Conservation (phyloP, 2,797 vertebrate genomes). For the Syndactyla subalaris region DNA sequence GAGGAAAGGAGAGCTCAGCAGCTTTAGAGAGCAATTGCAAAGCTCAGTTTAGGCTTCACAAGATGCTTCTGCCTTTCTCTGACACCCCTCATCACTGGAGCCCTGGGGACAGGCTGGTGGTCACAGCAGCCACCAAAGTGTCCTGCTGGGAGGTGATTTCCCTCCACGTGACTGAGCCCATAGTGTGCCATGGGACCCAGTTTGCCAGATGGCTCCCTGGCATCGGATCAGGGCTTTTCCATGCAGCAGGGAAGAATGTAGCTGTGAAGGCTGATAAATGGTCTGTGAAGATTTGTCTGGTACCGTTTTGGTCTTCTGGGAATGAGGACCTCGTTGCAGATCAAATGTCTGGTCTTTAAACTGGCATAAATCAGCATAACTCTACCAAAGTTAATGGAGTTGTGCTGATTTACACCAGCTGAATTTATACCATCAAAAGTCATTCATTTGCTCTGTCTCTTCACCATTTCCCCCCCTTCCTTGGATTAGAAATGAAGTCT, state of each 20-base stretch:
- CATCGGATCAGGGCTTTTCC: neutral
- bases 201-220: conserved; percentile 18
- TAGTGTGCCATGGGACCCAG: neutral
- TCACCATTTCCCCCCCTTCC: conserved; percentile 14
- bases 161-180: neutral
- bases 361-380: conserved; percentile 18
- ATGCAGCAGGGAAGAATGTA: neutral
- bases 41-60: neutral
- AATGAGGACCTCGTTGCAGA: neutral
- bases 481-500: conserved; percentile 67
- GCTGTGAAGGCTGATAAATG: neutral
- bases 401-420: conserved; percentile 39
- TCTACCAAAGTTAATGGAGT: conserved; percentile 8
- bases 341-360: conserved; percentile 13
- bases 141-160: neutral
- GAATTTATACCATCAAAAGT: conserved; percentile 13
- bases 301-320: neutral
- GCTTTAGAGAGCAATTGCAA: neutral
- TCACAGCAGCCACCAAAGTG: neutral
- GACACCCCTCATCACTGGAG: neutral
- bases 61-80: neutral
- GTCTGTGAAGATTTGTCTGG: conserved; percentile 14
- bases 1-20: neutral
- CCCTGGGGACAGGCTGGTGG: neutral
- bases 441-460: conserved; percentile 32